Evolutionary conservation across 2,888 invertebrate genomes (phyloP), one percentile per base, ranked within the genome.

Genomic region (Drosophila pseudotalamancana): DNA sequence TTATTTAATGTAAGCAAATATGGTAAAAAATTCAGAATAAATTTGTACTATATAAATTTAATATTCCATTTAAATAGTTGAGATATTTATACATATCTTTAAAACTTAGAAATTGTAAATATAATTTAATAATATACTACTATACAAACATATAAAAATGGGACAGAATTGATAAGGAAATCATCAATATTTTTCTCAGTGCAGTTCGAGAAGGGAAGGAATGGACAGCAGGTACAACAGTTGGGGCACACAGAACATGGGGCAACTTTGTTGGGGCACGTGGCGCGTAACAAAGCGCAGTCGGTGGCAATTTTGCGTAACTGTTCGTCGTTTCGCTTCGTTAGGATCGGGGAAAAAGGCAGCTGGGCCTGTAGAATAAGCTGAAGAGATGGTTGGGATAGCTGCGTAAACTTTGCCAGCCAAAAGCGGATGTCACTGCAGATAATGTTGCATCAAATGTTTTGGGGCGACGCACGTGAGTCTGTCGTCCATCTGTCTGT

Each of bases 281-380:
- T 83, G 86, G 84, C 87, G 78, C 82, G 71, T 77, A 87, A 86
- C 80, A 81, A 87, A 68, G 77, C 81, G 61, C 70, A 83, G 73
- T 80, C 74, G 84, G 73, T 84, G 81, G 84, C 84, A 86, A 80
- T 80, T 83, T 84, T 77, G 80, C 87, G 87, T 86, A 86, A 80
- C 84, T 83, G 81, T 71, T 70, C 70, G 64, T 51, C 62, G 84
- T 87, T 81, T 74, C 48, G 82, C 71, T 84, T 87, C 81, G 81
- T 81, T 81, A 87, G 85, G 57, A 55, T 37, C 62, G 50, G 34
- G 14, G 6, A 0, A 1, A 29, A n/a, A 34, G 16, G 1, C 23
- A 18, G 45, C 35, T 39, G 40, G 31, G 29, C 21, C 34, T 42
- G 21, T 0, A 29, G 18, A 29, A 45, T 8, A 45, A 45, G 46